Evolutionary conservation across 2,113 vertebrate species (phyloP), one percentile per base, ranked within the genome.

Genomic region (Lates calcarifer): DNA sequence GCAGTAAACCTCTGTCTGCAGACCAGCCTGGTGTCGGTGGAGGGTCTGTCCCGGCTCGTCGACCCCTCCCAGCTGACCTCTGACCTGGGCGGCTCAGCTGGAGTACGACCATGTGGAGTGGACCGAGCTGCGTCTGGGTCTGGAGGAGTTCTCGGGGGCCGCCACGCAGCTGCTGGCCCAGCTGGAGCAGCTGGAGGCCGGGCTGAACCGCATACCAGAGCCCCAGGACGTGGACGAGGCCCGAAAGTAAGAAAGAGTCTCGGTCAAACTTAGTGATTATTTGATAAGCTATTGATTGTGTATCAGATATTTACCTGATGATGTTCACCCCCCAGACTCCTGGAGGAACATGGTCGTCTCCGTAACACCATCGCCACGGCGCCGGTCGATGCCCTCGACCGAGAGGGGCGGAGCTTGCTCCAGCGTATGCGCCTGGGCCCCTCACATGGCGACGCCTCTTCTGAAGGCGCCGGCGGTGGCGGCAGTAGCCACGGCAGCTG

Each of bases 31-130:
- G 98, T 99, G 74, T 99, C 98, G 0, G 98, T 99, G 90, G 98
- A 99, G 90, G 98, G 98, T 29, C 95, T 99, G 83, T 96, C 98
- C 0, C 97, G 98, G 73, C 95, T 99, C 2, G 97, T 99, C 24
- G 98, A 99, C 91, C 98, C 97, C 22, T 99, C 98, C 45, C 98
- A 99, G 93, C 93, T 99, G 90, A 99, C 98, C 0, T 95, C 97
- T 39, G 98, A 99, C 86, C 98, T 99, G 3, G 98, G 99, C 0
- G 98, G 98, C 51, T 97, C 98, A n/a, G 0, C 79, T 99, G 95
- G 98, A 99, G 95, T 99, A 99, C 70, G 97, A 99, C 93, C 98
- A 99, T 0, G 98, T 99, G 70, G 98, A 99, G 88, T 99, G 98
- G 98, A 99, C 98, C 9, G 98, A 99, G 88, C 92, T 99, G 75